Evolutionary conservation across 37 sponge, comb jelly and placozoan species (phyloP), one percentile per base, ranked within the genome.

Genomic region (Agelas oroides): DNA sequence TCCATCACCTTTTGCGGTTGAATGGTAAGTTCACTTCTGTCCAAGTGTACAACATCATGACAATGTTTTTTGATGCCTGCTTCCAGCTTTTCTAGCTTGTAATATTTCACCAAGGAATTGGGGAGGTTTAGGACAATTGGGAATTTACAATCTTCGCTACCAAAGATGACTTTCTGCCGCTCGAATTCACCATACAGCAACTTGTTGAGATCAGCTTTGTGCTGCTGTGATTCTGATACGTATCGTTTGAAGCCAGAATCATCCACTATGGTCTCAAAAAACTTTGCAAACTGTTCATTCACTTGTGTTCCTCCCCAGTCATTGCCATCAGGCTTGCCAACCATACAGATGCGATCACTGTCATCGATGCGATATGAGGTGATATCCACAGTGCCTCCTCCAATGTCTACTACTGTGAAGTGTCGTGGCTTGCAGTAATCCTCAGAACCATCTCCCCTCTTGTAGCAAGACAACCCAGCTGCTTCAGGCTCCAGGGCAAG

Each of bases 401-500:
- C 46, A 46, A 46, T 46, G 8, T 46, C 46, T 8, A 46, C 6
- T 46, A 46, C 46, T 46, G 46, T 46, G 8, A 46, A 46, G 46
- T 69, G 21, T 34, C 23, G 32, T 1, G 21, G 5, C 5, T 20
- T 21, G 33, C 34, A 16, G 65, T 63, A 6, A 58, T 17, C 19
- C 59, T 21, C 20, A 20, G 59, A 17, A 35, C 36, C 8, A 69
- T 20, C 3, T 3, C 33, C 36, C 2, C 23, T 30, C 35, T 39
- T 66, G 17, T 75, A 53, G 68, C 77, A 71, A 52, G 52, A 71
- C 54, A 75, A 69, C 54, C 68, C 59, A 37, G 86, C 77, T 34
- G 79, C 76, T 32, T 84, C 85, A 23, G 85, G 85, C 68, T 75
- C 85, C 56, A 84, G 56, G 2, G 85, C 85, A 34, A 84, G n/a